Base-by-base conservation (phyloP, 1,140 invertebrate species). In the Diorhabda sublineata region DNA sequence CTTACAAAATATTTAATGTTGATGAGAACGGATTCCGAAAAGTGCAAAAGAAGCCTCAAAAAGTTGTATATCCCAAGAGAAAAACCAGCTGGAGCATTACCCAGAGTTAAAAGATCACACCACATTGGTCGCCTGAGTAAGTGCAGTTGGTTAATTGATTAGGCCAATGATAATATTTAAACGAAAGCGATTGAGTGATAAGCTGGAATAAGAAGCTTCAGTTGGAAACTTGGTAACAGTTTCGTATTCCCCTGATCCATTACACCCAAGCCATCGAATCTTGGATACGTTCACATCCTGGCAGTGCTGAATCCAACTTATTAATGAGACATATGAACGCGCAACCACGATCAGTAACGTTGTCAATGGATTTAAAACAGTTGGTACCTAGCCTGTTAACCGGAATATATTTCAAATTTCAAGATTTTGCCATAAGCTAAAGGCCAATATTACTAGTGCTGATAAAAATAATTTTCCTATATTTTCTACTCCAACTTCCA, bases 51-150 rank as follows among this genome's bases (percentile, higher is more conserved):
- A 26, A 6, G 6, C n/a, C 52, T n/a, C n/a, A 7, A 6, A 56
- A 56, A n/a, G 52, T 56, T n/a, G n/a, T 7, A 56, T 6, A 7
- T 56, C 1, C n/a, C 52, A 26, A 26, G n/a, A 56, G 6, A 7
- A 56, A 56, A 6, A n/a, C 52, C 52, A n/a, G 52, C 52, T 56
- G 45, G 45, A 6, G 5, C 45, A 52, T 6, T 52, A 5, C 5
- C 42, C 60, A 67, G 59, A 26, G 82, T 79, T 62, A 82, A 85
- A 76, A 67, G 79, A 43, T 9, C 81, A 81, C 63, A 77, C 76
- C 26, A 79, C 77, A 61, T 9, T 67, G n/a, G 67, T 76, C 9
- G 73, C 72, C 60, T 68, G 68, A 8, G 71, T 76, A 43, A 79
- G 69, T 75, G 78, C 76, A 42, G 71, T 72, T 61, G 80, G 80